phyloP scores from a whole-genome alignment of 2,113 vertebrate species.

The Planiliza haematocheilus region DNA sequence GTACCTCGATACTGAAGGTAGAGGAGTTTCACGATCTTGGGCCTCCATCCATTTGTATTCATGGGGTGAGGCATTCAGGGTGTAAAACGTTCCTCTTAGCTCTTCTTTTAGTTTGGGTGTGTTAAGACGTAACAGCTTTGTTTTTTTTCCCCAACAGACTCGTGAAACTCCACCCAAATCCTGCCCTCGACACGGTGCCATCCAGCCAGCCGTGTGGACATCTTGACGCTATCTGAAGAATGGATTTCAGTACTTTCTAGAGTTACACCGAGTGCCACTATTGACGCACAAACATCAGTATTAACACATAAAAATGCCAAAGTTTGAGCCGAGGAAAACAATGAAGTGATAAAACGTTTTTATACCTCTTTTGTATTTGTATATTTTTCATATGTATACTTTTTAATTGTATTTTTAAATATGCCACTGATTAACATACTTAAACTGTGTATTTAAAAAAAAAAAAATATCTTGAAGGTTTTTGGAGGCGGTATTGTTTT shows the following conservation, averaged over 20 bases:
- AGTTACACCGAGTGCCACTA: not conserved
- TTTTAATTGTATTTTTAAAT: too few species aligned
- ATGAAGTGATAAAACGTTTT: slow-evolving; percentile 6
- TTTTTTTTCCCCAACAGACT: slow-evolving; percentile 29
- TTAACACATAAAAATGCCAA: not conserved
- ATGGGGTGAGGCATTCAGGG: slow-evolving; percentile 13
- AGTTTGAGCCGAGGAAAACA: not conserved
- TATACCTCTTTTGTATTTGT: not conserved
- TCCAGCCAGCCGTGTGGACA: not conserved
- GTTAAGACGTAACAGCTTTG: not conserved
- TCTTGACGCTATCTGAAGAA: not conserved
- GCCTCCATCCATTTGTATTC: slow-evolving; percentile 9
- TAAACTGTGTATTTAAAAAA: not conserved
- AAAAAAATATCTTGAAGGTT: too few species aligned
- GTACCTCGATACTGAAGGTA: slow-evolving; percentile 18
- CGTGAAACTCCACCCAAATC: slow-evolving; percentile 50
- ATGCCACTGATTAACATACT: not conserved
- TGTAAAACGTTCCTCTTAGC: not conserved
- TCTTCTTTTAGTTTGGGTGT: slow-evolving; percentile 41
- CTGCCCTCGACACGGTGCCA: slow-evolving; percentile 3
- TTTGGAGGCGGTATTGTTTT: slow-evolving; percentile 12
- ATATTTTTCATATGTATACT: not conserved
- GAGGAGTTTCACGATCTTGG: slow-evolving; percentile 5
- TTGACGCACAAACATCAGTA: not conserved
- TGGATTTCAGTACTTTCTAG: slow-evolving; percentile 2